Base-by-base conservation (phyloP, 1,140 invertebrate species). In the Brachionus asplanchnoidis region DNA sequence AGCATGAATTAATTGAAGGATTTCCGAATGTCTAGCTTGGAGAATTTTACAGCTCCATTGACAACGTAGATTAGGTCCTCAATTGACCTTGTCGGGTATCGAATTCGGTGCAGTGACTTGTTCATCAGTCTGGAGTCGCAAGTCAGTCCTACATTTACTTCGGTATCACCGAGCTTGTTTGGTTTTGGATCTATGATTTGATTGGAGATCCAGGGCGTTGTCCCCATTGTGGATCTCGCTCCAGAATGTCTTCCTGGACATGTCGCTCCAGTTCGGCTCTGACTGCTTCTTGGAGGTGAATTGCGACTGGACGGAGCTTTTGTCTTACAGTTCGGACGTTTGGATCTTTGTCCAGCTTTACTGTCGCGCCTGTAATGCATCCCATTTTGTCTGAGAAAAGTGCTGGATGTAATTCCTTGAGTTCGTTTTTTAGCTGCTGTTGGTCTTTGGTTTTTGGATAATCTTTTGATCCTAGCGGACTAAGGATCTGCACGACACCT, bases 1-100 rank as follows among this genome's bases (percentile, higher is more conserved):
- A 84, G n/a, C 65, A n/a, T 42, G 17, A 84, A 9, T 40, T 84
- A 36, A 17, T 66, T 40, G 28, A 84, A 84, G 3, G 44, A 12
- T 17, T 44, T 50, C 4, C 42, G 50, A 4, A 56, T 36, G 78
- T 80, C 78, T n/a, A 56, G 3, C 9, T 36, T 75, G 36, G 65
- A 75, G 40, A 84, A 78, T 11, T 32, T 66, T 17, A 66, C 60
- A 6, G 60, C 60, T 23, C 60, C 60, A 26, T 66, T 66, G 4
- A 66, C 60, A 3, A 3, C 26, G 60, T 66, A 23, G 3, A 66
- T 66, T 26, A 66, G 11, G 20, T 66, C 60, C 11, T 66, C 60
- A 20, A 66, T 66, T 9, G 60, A 66, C 20, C 26, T 66, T 26
- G 60, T 66, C 8, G 20, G 60, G 26, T 66, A 66, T 4, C 60